These are phyloP conservation scores for Peromyscus eremicus DNA, from an alignment of 2,797 vertebrate genomes.

Conservation along the genomic window DNA sequence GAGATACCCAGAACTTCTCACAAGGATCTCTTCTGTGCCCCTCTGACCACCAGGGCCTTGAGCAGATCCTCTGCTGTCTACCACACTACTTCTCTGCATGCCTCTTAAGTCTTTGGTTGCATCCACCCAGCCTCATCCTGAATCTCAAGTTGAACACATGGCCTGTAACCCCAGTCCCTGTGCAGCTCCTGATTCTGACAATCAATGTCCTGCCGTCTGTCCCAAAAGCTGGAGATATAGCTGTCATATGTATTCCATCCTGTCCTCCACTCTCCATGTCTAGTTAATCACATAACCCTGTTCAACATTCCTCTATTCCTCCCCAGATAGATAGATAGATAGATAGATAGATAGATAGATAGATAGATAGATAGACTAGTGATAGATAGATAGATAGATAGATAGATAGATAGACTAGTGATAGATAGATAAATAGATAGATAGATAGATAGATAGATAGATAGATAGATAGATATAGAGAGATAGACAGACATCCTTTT, in stretches of 20 bases:
- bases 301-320: not conserved
- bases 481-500: not conserved
- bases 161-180: not conserved
- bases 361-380: not conserved
- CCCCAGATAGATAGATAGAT: not conserved
- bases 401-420: not conserved
- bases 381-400: not conserved
- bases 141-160: fast-evolving
- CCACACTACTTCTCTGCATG: not conserved
- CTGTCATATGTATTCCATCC: too few relatives aligned
- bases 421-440: not conserved
- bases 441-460: not conserved
- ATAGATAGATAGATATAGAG: not conserved
- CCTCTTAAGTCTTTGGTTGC: not conserved
- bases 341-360: not conserved
- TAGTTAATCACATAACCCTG: not conserved
- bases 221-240: not conserved
- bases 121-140: not conserved
- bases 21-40: too few relatives aligned
- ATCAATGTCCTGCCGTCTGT: fast-evolving
- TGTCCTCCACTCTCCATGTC: not conserved
- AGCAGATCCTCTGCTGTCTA: not conserved
- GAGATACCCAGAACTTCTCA: not conserved
- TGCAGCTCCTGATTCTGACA: not conserved
- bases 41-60: not conserved